Evolutionary conservation across 1,140 invertebrate species (phyloP).

Genomic region (Lineus longissimus): DNA sequence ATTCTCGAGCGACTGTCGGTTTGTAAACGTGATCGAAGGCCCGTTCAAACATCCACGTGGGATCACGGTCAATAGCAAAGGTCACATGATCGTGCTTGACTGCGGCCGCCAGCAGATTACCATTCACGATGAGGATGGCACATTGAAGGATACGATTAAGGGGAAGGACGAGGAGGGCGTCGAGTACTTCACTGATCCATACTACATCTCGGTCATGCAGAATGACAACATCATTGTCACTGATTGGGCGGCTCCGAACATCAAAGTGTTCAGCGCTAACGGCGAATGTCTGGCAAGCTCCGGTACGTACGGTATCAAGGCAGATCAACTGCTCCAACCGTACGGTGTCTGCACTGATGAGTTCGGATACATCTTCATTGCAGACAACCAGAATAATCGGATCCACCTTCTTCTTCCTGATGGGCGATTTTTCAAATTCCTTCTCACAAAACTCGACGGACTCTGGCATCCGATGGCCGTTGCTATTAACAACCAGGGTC

Average conservation of each 20-base stretch:
- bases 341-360: constrained; percentile 43
- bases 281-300: constrained; percentile 30
- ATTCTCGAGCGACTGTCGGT: constrained; percentile 31
- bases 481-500: constrained; percentile 31
- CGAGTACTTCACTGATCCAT: constrained; percentile 40
- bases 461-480: constrained; percentile 44
- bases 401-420: constrained; percentile 41
- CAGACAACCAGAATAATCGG: constrained; percentile 44
- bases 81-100: constrained; percentile 43
- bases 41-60: constrained; percentile 45
- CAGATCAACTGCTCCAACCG: constrained; percentile 40
- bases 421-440: constrained; percentile 36
- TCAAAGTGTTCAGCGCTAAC: constrained; percentile 35
- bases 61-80: constrained; percentile 34
- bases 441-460: constrained; percentile 35
- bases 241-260: constrained; percentile 43
- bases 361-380: constrained; percentile 43
- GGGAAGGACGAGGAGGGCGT: constrained; percentile 24
- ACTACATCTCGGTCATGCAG: constrained; percentile 33
- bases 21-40: constrained; percentile 28
- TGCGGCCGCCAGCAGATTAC: constrained; percentile 30
- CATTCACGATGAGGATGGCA: constrained; percentile 34
- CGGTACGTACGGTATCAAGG: constrained; percentile 36
- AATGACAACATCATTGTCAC: constrained; percentile 39
- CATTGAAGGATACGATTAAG: constrained; percentile 29